phyloP scores from a whole-genome alignment of 2,797 vertebrate genomes.

The Gymnothorax javanicus region DNA sequence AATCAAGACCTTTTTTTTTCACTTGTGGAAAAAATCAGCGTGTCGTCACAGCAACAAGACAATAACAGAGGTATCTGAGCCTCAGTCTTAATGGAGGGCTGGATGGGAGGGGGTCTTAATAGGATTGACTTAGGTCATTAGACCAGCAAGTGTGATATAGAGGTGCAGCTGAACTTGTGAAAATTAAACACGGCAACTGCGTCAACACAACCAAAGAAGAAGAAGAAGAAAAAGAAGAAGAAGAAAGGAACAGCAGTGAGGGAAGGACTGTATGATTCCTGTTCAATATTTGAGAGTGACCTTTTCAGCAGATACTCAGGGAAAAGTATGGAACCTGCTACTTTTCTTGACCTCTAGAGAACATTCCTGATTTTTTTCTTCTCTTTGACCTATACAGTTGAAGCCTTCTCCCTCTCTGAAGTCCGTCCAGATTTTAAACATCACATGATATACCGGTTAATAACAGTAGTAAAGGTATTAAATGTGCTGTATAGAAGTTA shows the following conservation, averaged over 20 bases:
- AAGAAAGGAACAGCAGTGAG: background rate
- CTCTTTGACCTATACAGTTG: background rate
- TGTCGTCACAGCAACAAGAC: conserved; percentile 84
- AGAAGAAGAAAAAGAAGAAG: background rate
- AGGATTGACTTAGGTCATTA: conserved; percentile 75
- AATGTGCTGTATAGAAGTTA: background rate
- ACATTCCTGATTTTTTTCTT: background rate
- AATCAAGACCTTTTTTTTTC: conserved; percentile 77
- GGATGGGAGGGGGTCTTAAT: conserved; percentile 68
- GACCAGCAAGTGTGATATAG: conserved; percentile 14
- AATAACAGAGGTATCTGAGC: conserved; percentile 79
- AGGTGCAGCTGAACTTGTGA: conserved; percentile 6
- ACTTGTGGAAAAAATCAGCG: conserved; percentile 77
- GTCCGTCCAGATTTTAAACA: background rate
- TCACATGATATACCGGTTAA: background rate
- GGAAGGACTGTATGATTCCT: too few relatives aligned
- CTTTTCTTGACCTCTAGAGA: background rate
- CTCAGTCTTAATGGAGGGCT: conserved; percentile 68
- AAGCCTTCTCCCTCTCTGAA: background rate
- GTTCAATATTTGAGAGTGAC: background rate
- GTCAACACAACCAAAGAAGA: conserved; percentile 21
- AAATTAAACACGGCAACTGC: conserved; percentile 18
- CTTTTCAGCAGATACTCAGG: conserved; percentile 12
- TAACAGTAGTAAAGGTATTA: background rate
- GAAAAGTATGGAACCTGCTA: background rate